Evolutionary conservation across 2,797 vertebrate genomes (phyloP).

Genomic region (Dermochelys coriacea): DNA sequence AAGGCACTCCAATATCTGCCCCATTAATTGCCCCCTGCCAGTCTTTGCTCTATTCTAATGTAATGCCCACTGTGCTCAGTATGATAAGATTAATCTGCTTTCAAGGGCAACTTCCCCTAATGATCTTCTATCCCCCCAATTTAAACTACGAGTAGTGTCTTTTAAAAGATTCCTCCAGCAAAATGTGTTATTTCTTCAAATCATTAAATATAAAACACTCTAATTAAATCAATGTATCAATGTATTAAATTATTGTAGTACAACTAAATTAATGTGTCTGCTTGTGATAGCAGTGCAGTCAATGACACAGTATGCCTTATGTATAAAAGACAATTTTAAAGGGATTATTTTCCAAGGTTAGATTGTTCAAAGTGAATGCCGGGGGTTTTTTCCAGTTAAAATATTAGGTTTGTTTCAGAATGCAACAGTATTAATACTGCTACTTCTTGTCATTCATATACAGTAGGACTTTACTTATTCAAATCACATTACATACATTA

Average conservation of each 20-base stretch:
- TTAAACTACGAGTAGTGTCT: conserved; percentile 21
- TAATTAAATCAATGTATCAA: conserved; percentile 49
- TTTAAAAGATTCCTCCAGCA: not conserved
- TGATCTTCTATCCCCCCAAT: not conserved
- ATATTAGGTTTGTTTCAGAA: not conserved
- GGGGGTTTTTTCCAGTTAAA: conserved; percentile 52
- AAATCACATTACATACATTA: conserved; percentile 32
- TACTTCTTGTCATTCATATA: not conserved
- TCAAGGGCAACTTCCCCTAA: conserved; percentile 68
- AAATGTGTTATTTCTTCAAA: conserved; percentile 35
- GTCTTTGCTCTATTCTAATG: conserved; percentile 38
- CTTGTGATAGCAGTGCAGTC: conserved; percentile 27
- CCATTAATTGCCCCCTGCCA: conserved; percentile 72
- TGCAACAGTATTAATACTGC: not conserved
- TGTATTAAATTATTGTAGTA: conserved; percentile 51
- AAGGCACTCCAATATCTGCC: conserved; percentile 43
- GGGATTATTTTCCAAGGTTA: conserved; percentile 70
- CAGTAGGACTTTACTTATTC: not conserved
- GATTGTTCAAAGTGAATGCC: conserved; percentile 40
- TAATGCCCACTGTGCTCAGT: conserved; percentile 45
- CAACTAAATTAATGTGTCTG: conserved; percentile 53
- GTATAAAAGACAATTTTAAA: conserved; percentile 60
- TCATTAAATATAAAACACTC: conserved; percentile 15
- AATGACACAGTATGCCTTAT: conserved; percentile 59
- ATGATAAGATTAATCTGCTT: conserved; percentile 45